phyloP scores from a whole-genome alignment of 2,113 vertebrate genomes.

The Caretta caretta region DNA sequence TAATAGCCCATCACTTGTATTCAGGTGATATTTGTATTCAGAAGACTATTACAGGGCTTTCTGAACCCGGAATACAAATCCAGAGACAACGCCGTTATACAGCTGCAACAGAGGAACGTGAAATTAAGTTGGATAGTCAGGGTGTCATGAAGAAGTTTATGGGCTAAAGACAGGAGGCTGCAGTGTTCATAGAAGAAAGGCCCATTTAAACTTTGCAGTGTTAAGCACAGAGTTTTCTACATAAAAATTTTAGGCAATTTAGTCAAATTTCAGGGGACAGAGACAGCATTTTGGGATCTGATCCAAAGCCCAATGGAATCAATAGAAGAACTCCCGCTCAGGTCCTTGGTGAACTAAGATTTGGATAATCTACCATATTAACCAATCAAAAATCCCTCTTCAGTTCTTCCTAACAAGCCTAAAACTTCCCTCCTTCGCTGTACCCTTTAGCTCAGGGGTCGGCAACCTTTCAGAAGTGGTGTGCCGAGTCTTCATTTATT shows the following conservation, averaged over 20 bases:
- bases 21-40: not conserved
- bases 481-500: too few relatives aligned
- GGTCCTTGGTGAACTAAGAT: fast-evolving
- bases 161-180: not conserved
- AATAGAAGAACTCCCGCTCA: not conserved
- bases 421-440: not conserved
- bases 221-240: not conserved
- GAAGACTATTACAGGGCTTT: too few relatives aligned
- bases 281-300: not conserved
- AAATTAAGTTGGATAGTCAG: not conserved
- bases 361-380: not conserved
- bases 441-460: not conserved
- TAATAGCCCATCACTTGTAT: not conserved
- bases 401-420: not conserved
- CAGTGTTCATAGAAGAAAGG: not conserved
- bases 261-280: not conserved
- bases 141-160: not conserved
- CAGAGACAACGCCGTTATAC: not conserved
- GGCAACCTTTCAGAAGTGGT: too few relatives aligned
- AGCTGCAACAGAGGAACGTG: not conserved
- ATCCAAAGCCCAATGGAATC: not conserved
- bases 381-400: not conserved
- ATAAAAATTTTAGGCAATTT: fast-evolving
- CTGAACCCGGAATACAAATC: not conserved
- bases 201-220: not conserved